A percentile compares a stretch with the other conserved stretches of the same genome.
Evolutionary conservation across 2,797 vertebrate species (phyloP).

Genomic region (Manis pentadactyla): DNA sequence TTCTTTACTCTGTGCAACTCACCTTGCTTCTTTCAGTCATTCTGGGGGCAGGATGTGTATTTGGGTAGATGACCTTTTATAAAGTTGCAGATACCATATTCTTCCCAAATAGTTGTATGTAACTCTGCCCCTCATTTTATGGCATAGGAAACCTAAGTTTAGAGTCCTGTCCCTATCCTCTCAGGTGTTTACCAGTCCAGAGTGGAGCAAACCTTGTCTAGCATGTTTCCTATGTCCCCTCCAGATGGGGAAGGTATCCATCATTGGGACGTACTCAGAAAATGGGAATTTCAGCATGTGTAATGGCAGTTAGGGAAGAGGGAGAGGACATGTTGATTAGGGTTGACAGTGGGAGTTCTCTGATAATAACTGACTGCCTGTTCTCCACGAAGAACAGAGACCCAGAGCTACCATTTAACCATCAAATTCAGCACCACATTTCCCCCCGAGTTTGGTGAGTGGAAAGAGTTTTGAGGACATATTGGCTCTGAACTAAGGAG

Average conservation of each 20-base stretch:
- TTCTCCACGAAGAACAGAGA: not conserved
- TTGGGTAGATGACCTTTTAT: not conserved
- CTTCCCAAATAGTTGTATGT: not conserved
- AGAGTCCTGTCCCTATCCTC: not conserved
- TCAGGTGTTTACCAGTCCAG: not conserved
- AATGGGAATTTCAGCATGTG: conserved; percentile 7
- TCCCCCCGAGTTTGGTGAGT: not conserved
- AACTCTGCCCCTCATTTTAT: not conserved
- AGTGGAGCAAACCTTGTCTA: not conserved
- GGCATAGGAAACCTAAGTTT: not conserved
- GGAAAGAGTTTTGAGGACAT: not conserved
- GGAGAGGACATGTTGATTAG: conserved; percentile 24
- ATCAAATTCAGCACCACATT: not conserved
- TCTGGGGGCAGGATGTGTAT: not conserved
- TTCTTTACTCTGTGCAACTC: not conserved
- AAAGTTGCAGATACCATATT: not conserved
- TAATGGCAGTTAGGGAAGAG: not conserved
- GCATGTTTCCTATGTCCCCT: not conserved
- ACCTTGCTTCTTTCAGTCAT: not conserved
- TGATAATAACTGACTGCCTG: not conserved
- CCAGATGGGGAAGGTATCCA: not conserved
- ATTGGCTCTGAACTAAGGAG: not conserved
- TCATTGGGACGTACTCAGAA: conserved; percentile 25
- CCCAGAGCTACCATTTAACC: not conserved
- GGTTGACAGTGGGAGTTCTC: not conserved